Base-by-base conservation (phyloP, 1,140 invertebrate genomes). In the Sycophila sp. region DNA sequence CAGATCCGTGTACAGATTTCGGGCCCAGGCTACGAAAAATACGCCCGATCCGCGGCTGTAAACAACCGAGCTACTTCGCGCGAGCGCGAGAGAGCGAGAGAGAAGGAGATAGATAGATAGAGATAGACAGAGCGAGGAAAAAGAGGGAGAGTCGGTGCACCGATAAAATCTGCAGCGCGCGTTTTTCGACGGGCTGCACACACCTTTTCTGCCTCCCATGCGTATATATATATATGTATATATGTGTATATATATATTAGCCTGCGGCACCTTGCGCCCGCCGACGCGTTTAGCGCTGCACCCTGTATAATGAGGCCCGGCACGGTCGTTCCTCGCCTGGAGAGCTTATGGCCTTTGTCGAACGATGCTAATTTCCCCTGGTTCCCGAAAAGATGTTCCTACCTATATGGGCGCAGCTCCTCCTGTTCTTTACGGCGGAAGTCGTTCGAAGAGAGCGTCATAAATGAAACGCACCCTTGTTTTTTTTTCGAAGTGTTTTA, bases 1-100 rank as follows among this genome's bases (percentile, higher is more conserved):
- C 80, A 83, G 83, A 84, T 83, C 79, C 74, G 75, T 76, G 80
- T 78, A 77, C 74, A 80, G 83, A 85, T 83, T 84, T 85, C 83
- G n/a, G n/a, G n/a, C n/a, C 79, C 78, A 76, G 66, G 77, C 79
- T 79, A 81, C 75, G 71, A 78, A 77, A 78, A 80, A 77, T 76
- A 78, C 67, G 4, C 53, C 75, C 73, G 72, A 74, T 76, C 73
- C 73, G 63, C 74, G 59, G 75, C 74, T 77, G 75, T 77, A 78
- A 78, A 78, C 76, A 77, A 78, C 64, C 24, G 24, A 34, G 42
- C 51, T 55, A 55, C 30, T 32, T 55, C 28, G 30, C 30, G 60
- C 32, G 42, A 32, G 34, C 47, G 47, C 47, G 26, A 26, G 10
- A 4, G 59, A 11, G 26, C 40, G 22, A 42, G 36, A 47, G n/a